Evolutionary conservation across 2,113 vertebrate species (phyloP).

Genomic region (Elephas maximus): DNA sequence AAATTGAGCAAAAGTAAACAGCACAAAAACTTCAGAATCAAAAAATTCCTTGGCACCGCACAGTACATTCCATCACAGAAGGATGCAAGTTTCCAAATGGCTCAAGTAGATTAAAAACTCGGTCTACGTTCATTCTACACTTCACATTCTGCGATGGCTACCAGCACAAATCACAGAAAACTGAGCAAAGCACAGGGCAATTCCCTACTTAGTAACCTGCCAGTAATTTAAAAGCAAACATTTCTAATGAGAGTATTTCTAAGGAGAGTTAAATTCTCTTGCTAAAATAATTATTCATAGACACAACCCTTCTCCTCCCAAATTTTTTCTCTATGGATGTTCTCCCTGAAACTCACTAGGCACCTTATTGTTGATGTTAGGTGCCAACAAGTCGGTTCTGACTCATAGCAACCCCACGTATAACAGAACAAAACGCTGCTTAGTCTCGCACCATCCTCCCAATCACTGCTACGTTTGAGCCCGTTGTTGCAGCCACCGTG

Average conservation of each 20-base stretch:
- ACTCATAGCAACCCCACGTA: no score
- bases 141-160: not conserved
- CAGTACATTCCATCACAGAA: conserved; percentile 64
- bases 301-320: not conserved
- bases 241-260: conserved; percentile 66
- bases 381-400: no score
- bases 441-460: no score
- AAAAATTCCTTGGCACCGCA: conserved; percentile 54
- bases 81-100: conserved; percentile 53
- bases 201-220: not conserved
- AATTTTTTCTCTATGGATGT: not conserved
- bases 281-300: conserved; percentile 39
- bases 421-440: no score
- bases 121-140: not conserved
- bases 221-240: conserved; percentile 59
- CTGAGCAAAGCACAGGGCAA: not conserved
- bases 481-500: no score
- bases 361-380: not conserved
- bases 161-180: conserved; percentile 13
- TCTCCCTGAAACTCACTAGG: not conserved
- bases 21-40: conserved; percentile 61
- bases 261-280: conserved; percentile 42
- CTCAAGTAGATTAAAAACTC: conserved; percentile 60
- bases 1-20: conserved; percentile 73
- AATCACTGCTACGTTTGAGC: no score